Evolutionary conservation across 2,797 vertebrate genomes (phyloP), one percentile per base, ranked within the genome.

Genomic region (Denticeps clupeoides): DNA sequence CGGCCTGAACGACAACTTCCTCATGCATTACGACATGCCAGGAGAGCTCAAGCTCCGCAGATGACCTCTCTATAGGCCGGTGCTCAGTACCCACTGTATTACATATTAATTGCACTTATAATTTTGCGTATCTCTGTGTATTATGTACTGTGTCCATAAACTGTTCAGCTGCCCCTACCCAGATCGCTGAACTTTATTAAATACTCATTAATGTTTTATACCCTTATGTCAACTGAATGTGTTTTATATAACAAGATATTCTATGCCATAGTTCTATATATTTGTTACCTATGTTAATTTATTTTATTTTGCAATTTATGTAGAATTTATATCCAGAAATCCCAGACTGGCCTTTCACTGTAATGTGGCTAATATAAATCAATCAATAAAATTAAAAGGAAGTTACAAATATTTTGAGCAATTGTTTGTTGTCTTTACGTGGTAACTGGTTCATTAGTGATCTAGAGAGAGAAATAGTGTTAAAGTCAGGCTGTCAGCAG

Each of bases 1-100:
- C 2, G 58, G 60, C 9, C 55, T 29, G 2, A 58, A 55, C 5
- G 55, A 63, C 11, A 53, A 60, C 45, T 45, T 63, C 31, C 21
- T 46, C 5, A 51, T 53, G 47, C 47, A 57, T n/a, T 51, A 45
- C 11, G 13, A 45, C 16, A 28, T 23, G 15, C 35, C 41, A 29
- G 28, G 24, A 19, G 45, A 59, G 27, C 16, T 38, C 41, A 21
- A 40, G 21, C 25, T 33, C 33, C 27, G 28, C 13, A 7, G 41
- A 58, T 37, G 38, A 53, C 47, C 24, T 2, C 38, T 50, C 9
- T 38, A 8, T 5, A 41, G 32, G 8, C 40, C 51, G n/a, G 5
- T 5, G 4, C 44, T 58, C 23, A 41, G 33, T 8, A 7, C 38
- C 8, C 38, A 21, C 18, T 5, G 9, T 21, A 35, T 38, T 38